Base-by-base conservation (phyloP, 2,113 vertebrate species). In the Sylvilagus bachmani region DNA sequence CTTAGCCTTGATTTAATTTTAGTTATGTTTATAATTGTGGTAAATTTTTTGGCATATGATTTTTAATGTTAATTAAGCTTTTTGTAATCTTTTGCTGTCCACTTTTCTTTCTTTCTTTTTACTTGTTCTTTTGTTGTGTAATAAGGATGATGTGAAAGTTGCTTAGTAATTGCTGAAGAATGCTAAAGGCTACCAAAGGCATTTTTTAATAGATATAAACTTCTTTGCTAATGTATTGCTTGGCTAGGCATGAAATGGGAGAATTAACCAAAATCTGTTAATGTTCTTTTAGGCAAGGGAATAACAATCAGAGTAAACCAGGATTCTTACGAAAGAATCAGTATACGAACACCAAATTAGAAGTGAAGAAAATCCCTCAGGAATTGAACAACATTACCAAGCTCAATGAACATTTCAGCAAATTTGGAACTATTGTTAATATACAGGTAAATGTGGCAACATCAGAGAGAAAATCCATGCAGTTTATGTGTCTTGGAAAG, bases 381-480 rank as follows among this genome's bases (percentile, higher is more conserved):
- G 99, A 99, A 16, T 29, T 99, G 79, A 99, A 99, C 98, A 99
- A 99, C 95, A 99, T 99, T 96, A 99, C 99, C 71, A 99, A 99
- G 95, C 99, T 99, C 96, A 99, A 99, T 0, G 99, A 99, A 95
- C 99, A 99, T 95, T 99, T 99, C 98, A 99, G 99, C 98, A 99
- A 99, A 98, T 99, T 99, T 98, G 99, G 99, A 97, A 99, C 99
- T 78, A 99, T 99, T 80, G 99, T 99, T 84, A 99, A 99, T 91
- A 99, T 99, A 95, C 99, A 99, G 99, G 99, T 99, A 98, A 98
- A 96, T 87, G 69, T 87, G 69, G 24, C 61, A 90, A 1, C 24
- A 38, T 73, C 88, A 33, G 53, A 73, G 61, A 71, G 51, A 94
- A 55, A 95, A 81, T 92, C 16, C 29, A 36, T 75, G 58, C 21